A percentile compares a stretch with the other conserved stretches of the same genome.
Conservation (phyloP, 35 echinoderm and acorn worm species). For the Diadema setosum region DNA sequence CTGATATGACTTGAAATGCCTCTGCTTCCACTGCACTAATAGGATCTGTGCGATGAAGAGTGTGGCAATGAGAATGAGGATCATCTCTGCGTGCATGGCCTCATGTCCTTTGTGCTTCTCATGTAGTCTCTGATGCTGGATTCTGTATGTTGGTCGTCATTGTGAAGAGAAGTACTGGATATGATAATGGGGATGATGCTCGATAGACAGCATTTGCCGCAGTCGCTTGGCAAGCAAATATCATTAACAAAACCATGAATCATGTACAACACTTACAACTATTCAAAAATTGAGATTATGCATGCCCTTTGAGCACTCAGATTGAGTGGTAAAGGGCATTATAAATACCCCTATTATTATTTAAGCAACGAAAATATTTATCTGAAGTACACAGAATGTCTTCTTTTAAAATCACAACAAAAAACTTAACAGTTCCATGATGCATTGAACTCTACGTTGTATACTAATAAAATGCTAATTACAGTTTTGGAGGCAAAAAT, state of each 20-base stretch:
- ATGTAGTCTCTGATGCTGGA: slow-evolving; percentile 90
- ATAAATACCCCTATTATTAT: too few species aligned
- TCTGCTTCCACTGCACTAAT: slow-evolving; percentile 95
- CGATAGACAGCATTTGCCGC: neutral
- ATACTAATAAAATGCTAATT: too few species aligned
- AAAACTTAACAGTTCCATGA: too few species aligned
- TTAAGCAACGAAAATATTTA: neutral
- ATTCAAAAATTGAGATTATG: neutral
- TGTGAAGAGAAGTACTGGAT: neutral
- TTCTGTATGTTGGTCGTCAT: slow-evolving; percentile 18
- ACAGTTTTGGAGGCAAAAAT: too few species aligned
- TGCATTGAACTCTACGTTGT: too few species aligned
- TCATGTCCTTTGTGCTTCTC: slow-evolving; percentile 99
- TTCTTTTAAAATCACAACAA: too few species aligned
- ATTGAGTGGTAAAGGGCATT: too few species aligned
- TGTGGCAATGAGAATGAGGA: slow-evolving; percentile 83
- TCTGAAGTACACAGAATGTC: too few species aligned
- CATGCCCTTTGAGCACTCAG: too few species aligned
- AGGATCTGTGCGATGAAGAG: slow-evolving; percentile 88
- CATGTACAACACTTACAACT: neutral
- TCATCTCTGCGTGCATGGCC: slow-evolving; percentile 98
- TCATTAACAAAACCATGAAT: neutral
- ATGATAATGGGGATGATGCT: neutral
- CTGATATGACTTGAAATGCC: slow-evolving; percentile 93
- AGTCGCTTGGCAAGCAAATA: neutral